Conservation (phyloP, 2,113 vertebrate species). For the Coturnix japonica region DNA sequence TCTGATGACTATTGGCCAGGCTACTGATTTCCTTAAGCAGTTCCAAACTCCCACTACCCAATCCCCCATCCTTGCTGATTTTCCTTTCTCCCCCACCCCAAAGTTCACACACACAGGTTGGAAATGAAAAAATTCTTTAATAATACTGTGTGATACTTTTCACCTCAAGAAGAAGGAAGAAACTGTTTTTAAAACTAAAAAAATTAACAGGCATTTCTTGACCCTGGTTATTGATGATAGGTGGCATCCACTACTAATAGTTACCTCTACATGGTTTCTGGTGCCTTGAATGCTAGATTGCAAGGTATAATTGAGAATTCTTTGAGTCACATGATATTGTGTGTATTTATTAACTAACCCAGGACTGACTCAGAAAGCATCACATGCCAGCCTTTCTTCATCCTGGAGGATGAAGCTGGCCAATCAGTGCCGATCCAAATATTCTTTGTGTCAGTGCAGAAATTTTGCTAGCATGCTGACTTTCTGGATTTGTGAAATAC, state of each 20-base stretch:
- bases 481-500: neutral
- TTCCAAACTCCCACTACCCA: neutral
- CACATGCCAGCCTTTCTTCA: neutral
- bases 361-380: neutral
- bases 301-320: neutral
- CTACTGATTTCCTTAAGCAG: neutral
- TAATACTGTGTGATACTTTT: neutral
- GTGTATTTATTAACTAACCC: neutral
- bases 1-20: constrained; percentile 10
- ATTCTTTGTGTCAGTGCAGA: neutral
- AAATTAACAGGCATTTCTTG: constrained; percentile 36
- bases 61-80: no score
- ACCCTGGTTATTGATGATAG: constrained; percentile 23
- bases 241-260: constrained; percentile 3
- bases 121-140: neutral
- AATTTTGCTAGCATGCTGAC: neutral
- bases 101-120: no score
- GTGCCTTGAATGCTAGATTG: neutral
- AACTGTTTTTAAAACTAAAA: neutral
- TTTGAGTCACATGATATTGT: no score
- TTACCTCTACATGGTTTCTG: neutral
- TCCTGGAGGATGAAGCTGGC: neutral
- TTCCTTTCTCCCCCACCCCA: no score
- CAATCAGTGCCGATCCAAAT: neutral
- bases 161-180: neutral